Percentiles rank a stretch among this genome's conserved stretches.
Conservation (phyloP, 1,140 invertebrate species). For the Rhynchophorus ferrugineus region DNA sequence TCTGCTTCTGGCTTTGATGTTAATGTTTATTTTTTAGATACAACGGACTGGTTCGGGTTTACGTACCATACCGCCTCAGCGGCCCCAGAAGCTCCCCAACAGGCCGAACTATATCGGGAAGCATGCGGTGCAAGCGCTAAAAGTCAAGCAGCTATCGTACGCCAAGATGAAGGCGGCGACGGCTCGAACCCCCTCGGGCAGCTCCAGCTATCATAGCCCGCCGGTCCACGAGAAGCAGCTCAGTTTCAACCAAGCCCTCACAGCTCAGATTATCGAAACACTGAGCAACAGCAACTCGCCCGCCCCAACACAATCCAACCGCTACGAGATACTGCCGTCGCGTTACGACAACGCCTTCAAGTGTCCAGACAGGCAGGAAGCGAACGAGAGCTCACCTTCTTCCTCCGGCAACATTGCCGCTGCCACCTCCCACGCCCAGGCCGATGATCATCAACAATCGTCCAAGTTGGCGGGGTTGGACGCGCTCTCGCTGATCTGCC, state of each 20-base stretch:
- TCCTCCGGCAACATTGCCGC: too few relatives aligned
- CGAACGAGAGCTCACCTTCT: too few relatives aligned
- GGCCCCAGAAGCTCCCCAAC: slow-evolving; percentile 30
- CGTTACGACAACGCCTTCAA: slow-evolving; percentile 29
- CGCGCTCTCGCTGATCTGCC: slow-evolving; percentile 39
- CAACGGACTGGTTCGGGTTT: slow-evolving; percentile 33
- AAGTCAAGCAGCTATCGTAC: slow-evolving; percentile 21
- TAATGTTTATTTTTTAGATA: too few relatives aligned
- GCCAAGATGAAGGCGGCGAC: slow-evolving; percentile 19
- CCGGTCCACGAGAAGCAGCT: slow-evolving; percentile 28
- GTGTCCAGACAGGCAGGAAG: slow-evolving; percentile 24
- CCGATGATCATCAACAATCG: slow-evolving; percentile 26
- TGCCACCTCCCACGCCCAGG: slow-evolving; percentile 23
- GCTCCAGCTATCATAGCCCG: slow-evolving; percentile 16
- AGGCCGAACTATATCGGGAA: slow-evolving; percentile 39
- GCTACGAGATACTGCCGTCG: slow-evolving; percentile 26
- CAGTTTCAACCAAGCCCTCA: slow-evolving; percentile 38
- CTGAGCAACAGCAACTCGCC: slow-evolving; percentile 29
- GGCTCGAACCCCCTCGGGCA: slow-evolving; percentile 5
- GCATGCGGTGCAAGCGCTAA: slow-evolving; percentile 40
- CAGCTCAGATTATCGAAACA: slow-evolving; percentile 39
- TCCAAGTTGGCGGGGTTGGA: slow-evolving; percentile 33
- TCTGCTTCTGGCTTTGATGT: too few relatives aligned
- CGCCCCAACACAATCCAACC: slow-evolving; percentile 12
- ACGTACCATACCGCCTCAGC: slow-evolving; percentile 37